These are phyloP conservation scores for Pasiphila rectangulata DNA, from an alignment of 2,888 invertebrate genomes.

Conservation along the genomic window DNA sequence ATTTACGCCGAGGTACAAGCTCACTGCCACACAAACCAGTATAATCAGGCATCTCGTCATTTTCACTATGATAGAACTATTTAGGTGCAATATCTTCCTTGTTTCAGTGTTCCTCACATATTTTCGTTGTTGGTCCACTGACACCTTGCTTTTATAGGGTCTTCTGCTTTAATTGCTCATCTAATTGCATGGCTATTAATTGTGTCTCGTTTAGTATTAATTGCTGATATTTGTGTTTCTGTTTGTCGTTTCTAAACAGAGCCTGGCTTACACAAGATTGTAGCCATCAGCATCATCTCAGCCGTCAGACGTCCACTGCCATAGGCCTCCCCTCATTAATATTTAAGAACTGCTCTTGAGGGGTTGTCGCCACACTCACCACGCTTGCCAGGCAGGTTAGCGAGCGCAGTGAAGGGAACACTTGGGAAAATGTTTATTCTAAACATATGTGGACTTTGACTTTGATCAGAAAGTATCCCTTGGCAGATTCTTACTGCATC, in stretches of 20 bases:
- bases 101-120: not conserved
- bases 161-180: not conserved
- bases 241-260: not conserved
- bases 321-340: no score
- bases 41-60: not conserved
- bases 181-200: conserved; percentile 3
- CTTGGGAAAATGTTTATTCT: no score
- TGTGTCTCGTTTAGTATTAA: conserved; percentile 8
- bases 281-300: no score
- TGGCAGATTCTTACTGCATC: no score
- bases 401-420: no score
- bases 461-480: no score
- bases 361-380: no score
- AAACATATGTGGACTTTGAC: no score
- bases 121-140: not conserved
- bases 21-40: not conserved
- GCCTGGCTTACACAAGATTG: no score
- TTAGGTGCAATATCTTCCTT: not conserved
- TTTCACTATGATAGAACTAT: not conserved
- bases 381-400: no score
- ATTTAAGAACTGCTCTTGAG: no score
- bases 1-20: not conserved
- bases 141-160: conserved; percentile 7
- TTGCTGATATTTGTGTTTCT: conserved; percentile 9
- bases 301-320: no score